A percentile compares a stretch with the other conserved stretches of the same genome.
Evolutionary conservation across 92 coral and sea anemone genomes (phyloP).

Genomic region (Porites cylindrica): DNA sequence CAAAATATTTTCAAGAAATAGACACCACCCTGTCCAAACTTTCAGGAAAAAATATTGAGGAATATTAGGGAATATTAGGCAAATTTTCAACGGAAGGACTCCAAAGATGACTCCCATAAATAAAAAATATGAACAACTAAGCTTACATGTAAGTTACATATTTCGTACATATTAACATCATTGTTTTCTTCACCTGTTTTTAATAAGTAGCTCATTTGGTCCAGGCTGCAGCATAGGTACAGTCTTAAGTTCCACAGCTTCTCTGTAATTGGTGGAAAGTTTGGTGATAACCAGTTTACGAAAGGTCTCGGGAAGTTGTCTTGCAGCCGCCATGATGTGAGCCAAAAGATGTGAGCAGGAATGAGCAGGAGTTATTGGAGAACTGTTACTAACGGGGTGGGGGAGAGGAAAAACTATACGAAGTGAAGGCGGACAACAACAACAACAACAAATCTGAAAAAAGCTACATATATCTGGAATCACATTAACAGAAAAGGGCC

Average conservation of each 20-base stretch:
- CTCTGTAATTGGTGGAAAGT: constrained; percentile 83
- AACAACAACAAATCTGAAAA: neutral
- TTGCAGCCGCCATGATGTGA: constrained; percentile 59
- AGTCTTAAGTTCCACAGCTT: constrained; percentile 79
- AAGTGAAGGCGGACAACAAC: neutral
- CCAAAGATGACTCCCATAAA: too few species aligned
- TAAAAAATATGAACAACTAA: too few species aligned
- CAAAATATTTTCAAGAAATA: too few species aligned
- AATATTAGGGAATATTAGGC: too few species aligned
- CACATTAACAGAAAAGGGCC: too few species aligned
- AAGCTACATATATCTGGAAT: too few species aligned
- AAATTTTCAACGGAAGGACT: too few species aligned
- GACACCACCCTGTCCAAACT: too few species aligned
- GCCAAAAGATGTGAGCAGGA: too few species aligned
- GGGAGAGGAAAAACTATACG: neutral
- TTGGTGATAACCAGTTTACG: constrained; percentile 83
- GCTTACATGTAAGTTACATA: too few species aligned
- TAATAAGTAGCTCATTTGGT: constrained; percentile 76
- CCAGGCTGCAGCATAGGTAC: constrained; percentile 72
- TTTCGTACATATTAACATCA: neutral
- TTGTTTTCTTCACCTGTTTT: constrained; percentile 70
- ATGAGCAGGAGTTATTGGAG: neutral
- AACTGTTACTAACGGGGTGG: neutral
- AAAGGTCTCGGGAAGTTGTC: constrained; percentile 76
- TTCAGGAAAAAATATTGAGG: too few species aligned